Evolutionary conservation across 2,888 invertebrate genomes (phyloP), one percentile per base, ranked within the genome.

Genomic region (Frankliniella fusca): DNA sequence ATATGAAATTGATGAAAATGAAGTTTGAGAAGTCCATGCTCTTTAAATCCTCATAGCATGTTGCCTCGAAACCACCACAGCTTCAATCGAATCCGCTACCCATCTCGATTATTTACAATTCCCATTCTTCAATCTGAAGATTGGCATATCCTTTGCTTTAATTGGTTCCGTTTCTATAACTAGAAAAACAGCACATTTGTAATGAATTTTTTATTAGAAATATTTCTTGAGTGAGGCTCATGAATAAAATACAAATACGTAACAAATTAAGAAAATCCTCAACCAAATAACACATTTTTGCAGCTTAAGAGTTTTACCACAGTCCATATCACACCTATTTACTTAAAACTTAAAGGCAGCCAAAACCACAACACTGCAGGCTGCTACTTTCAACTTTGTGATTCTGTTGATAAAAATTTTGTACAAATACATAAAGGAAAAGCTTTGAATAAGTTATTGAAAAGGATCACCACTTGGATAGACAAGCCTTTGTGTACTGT

Each of bases 321-420:
- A 76, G 70, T 76, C 70, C 70, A 23, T 76, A 76, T 76, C 70
- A 38, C 38, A 76, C 70, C 70, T 76, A 76, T 38, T 38, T 38
- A 38, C 38, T 38, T 38, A 38, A 38, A 38, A 12, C 0, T 76
- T 76, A 12, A 23, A 76, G 27, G 70, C 70, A 76, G 27, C 27
- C 23, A 27, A 70, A 70, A 23, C 70, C 70, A 76, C 70, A 38
- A 38, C 5, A 5, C 5, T 2, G 38, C 38, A 38, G 38, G 38
- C 38, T 38, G 38, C 38, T 3, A 38, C 5, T 38, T 2, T 5
- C 3, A 38, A 38, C 5, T 5, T 38, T 5, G 38, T 38, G 38
- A 38, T 38, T 38, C 38, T 38, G 38, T 2, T 38, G 5, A 38
- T 38, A 38, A 3, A 38, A 38, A 2, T 38, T 38, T 38, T 38